Percentiles rank a stretch among this genome's conserved stretches.
These are phyloP conservation scores for Amiota communis DNA, from an alignment of 2,888 invertebrate species.

Conservation along the genomic window DNA sequence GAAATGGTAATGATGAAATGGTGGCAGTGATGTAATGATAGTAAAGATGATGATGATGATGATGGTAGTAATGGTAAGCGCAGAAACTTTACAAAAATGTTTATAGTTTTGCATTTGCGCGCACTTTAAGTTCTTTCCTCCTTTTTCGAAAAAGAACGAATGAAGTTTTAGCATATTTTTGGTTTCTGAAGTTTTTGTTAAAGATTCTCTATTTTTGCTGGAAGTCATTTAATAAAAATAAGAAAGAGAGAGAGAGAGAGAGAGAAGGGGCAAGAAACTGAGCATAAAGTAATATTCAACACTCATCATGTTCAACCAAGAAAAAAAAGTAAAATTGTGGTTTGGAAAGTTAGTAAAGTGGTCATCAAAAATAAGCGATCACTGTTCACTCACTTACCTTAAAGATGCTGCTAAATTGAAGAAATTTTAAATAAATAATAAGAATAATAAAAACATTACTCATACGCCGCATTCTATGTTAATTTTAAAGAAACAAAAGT, in stretches of 20 bases:
- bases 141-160: constrained; percentile 17
- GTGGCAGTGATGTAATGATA: too few relatives aligned
- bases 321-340: too few relatives aligned
- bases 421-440: too few relatives aligned
- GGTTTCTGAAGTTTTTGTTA: neutral
- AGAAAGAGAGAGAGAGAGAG: too few relatives aligned
- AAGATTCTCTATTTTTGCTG: too few relatives aligned
- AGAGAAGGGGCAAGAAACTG: too few relatives aligned
- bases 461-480: neutral
- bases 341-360: too few relatives aligned
- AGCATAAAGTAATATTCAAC: too few relatives aligned
- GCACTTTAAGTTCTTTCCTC: constrained; percentile 12
- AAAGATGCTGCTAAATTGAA: too few relatives aligned
- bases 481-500: neutral
- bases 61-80: neutral
- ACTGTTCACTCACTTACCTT: neutral
- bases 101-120: constrained; percentile 49
- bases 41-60: too few relatives aligned
- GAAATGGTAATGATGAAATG: neutral
- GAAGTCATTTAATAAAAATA: too few relatives aligned
- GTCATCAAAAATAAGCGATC: neutral
- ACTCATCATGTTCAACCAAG: too few relatives aligned
- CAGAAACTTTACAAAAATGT: constrained; percentile 49
- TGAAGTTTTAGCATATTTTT: constrained; percentile 27
- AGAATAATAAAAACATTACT: neutral